Base-by-base conservation (phyloP, 2,797 vertebrate species). In the Anisognathus igniventris region DNA sequence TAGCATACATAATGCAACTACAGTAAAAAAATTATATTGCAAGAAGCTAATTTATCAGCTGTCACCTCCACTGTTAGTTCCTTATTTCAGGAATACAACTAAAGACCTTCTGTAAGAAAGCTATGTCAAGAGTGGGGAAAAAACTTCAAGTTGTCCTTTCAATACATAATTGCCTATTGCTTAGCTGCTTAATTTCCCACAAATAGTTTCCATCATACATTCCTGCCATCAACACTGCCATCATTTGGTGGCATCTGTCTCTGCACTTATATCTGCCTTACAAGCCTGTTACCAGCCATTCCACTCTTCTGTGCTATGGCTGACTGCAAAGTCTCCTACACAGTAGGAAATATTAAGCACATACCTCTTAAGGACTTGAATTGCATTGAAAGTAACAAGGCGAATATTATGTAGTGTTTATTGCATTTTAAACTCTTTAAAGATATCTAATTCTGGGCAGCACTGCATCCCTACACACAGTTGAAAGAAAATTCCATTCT, bases 291-390 rank as follows among this genome's bases (percentile, higher is more conserved):
- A 96, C 85, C 98, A 98, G 98, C 97, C 97, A 97, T 89, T 97
- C 90, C 83, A 95, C 85, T 91, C 72, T 44, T 92, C 96, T 96
- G 79, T 82, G 51, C 97, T 97, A 97, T 50, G 96, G 97, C 96
- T 97, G 97, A 96, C 96, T 94, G 93, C 92, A 97, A 96, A 92
- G 94, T 97, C 98, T 98, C 98, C 98, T 98, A 98, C 98, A 91
- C 96, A 94, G 98, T 98, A 98, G 98, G 98, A 98, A 98, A 98
- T 97, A 97, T 97, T 98, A 98, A 98, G 96, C 97, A 98, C 98
- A 98, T 98, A 98, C 98, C 98, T 98, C 98, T 98, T 96, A 98
- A 97, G 98, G 97, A 98, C 98, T 98, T 97, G 97, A 97, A 98
- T 97, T 98, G 98, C 98, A 98, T 85, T 98, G 98, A 98, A 97